Evolutionary conservation across 2,113 vertebrate species (phyloP), one percentile per base, ranked within the genome.

Genomic region (Lutjanus erythropterus): DNA sequence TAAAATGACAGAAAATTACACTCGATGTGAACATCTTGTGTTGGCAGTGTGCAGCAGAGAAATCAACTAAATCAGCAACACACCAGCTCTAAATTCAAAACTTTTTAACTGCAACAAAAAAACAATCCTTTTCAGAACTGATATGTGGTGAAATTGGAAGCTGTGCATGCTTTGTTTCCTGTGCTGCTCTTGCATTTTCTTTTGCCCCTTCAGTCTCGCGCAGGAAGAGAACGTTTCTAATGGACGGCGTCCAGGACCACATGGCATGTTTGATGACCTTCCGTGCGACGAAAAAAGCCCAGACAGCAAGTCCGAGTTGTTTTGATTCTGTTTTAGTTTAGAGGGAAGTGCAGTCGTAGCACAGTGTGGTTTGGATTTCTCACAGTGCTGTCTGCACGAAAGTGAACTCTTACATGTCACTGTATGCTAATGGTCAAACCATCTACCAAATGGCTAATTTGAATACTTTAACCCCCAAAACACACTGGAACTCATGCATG

Each of bases 251-350:
- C 49, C 78, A 64, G 41, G 68, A 85, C 81, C 71, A 55, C 75
- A 79, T 50, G 66, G 58, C 29, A 27, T 75, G 50, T 46, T 70
- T 77, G 58, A 11, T 81, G 82, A 72, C 74, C n/a, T 68, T 85
- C 27, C 35, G 29, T 80, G 69, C 21, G 29, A 82, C 56, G 65
- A 65, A 82, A 73, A 66, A 49, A 47, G 83, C 44, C 44, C 64
- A 82, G 66, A 78, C 86, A 66, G 84, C 64, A 78, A 72, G 50
- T 72, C 49, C 18, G 7, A 55, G 35, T 68, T 73, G 68, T 71
- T 83, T 71, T 85, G 27, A 52, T 73, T 75, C 47, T 64, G 23
- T 66, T 85, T 83, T 42, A 55, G 31, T 64, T 75, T 47, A 46
- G 47, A 75, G 46, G 58, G 39, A 64, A 64, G 16, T 21, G 52